Evolutionary conservation across 2,113 vertebrate species (phyloP).

Genomic region (Bujurquina vittata): DNA sequence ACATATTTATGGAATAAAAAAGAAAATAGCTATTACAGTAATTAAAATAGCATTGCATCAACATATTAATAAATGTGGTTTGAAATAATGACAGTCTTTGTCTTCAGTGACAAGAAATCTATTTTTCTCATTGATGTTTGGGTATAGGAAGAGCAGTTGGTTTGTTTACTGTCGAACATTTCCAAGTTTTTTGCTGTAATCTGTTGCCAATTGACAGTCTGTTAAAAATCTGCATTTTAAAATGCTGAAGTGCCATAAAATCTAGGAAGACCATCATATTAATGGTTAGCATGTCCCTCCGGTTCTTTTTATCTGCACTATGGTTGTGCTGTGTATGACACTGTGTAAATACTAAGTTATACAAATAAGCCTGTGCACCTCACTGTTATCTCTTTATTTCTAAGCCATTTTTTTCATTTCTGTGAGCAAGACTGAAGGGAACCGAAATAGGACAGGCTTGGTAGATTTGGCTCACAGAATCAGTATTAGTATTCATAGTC

Average conservation of each 20-base stretch:
- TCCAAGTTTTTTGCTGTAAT: background rate
- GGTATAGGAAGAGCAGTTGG: background rate
- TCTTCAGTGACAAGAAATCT: background rate
- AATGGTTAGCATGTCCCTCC: background rate
- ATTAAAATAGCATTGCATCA: background rate
- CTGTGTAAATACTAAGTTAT: conserved; percentile 13
- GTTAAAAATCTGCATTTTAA: background rate
- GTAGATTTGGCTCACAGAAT: conserved; percentile 59
- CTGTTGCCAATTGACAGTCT: background rate
- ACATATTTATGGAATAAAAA: background rate
- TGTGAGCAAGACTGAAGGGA: conserved; percentile 41
- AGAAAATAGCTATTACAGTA: background rate
- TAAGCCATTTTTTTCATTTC: conserved; percentile 39
- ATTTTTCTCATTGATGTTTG: background rate
- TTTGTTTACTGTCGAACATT: background rate
- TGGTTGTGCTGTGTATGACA: background rate
- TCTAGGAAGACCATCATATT: background rate
- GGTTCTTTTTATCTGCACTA: background rate
- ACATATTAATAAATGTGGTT: background rate
- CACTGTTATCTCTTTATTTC: conserved; percentile 37
- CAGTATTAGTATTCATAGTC: conserved; percentile 79
- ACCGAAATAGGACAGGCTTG: conserved; percentile 47
- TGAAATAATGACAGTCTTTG: background rate
- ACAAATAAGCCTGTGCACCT: conserved; percentile 16
- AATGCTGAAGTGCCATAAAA: background rate